Percentiles rank a stretch among this genome's conserved stretches.
phyloP scores from a whole-genome alignment of 1,140 invertebrate species.

The Nasonia vitripennis region DNA sequence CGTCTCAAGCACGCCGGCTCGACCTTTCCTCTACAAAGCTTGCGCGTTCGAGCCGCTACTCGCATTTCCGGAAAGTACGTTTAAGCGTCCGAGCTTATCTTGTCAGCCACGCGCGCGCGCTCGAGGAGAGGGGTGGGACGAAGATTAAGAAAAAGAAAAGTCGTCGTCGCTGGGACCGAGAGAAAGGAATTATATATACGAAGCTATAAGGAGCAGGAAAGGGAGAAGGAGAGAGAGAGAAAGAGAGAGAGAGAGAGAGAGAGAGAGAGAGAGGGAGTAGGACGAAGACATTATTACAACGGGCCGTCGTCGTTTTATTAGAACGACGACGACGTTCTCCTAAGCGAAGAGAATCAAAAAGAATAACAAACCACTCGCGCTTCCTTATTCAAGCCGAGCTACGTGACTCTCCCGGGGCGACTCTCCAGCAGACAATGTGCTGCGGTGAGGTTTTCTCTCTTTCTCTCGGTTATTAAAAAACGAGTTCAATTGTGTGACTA shows the following conservation, averaged over 20 bases:
- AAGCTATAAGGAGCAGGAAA: neutral
- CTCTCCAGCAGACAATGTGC: neutral
- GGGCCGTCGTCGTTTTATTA: constrained; percentile 43
- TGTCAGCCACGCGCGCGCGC: constrained; percentile 15
- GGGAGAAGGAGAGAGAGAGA: constrained; percentile 6
- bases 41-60: neutral
- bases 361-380: constrained; percentile 45
- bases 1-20: neutral
- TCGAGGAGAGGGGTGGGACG: neutral
- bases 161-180: neutral
- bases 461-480: constrained; percentile 42
- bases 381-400: constrained; percentile 46
- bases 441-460: neutral
- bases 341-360: constrained; percentile 40
- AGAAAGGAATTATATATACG: constrained; percentile 9
- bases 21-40: neutral
- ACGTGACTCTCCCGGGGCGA: constrained; percentile 39
- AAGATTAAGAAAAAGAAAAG: constrained; percentile 48
- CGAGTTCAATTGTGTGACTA: constrained; percentile 26
- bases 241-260: neutral
- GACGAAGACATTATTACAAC: constrained; percentile 43
- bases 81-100: constrained; percentile 42
- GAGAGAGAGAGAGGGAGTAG: neutral
- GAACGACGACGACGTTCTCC: constrained; percentile 7
- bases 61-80: constrained; percentile 28